phyloP scores from a whole-genome alignment of 1,140 invertebrate species.

The Neuroterus valhalla region DNA sequence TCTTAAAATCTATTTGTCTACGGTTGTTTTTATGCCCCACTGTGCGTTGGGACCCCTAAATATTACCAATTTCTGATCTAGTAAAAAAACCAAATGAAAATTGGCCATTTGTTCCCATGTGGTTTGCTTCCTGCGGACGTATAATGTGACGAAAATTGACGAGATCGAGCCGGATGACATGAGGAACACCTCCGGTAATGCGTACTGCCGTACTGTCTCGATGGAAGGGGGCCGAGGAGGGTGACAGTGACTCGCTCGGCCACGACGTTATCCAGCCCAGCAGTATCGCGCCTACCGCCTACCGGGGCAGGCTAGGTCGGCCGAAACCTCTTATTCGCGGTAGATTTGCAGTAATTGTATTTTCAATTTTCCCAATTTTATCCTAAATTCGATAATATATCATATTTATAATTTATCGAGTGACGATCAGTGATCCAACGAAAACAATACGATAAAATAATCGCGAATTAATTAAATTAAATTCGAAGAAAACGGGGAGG shows the following conservation, averaged over 20 bases:
- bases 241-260: slow-evolving; percentile 17
- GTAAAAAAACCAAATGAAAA: background rate
- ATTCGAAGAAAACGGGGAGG: too few relatives aligned
- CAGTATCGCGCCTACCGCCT: slow-evolving; percentile 26
- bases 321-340: background rate
- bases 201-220: slow-evolving; percentile 9
- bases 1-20: too few relatives aligned
- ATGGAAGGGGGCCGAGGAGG: background rate
- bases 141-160: slow-evolving; percentile 31
- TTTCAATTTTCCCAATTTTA: background rate
- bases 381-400: background rate
- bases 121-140: slow-evolving; percentile 11
- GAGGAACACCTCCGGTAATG: slow-evolving; percentile 26
- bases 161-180: slow-evolving; percentile 24
- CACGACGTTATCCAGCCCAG: slow-evolving; percentile 24
- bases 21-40: too few relatives aligned
- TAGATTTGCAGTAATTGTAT: background rate
- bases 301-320: background rate
- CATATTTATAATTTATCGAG: too few relatives aligned
- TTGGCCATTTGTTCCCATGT: slow-evolving; percentile 1
- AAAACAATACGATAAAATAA: too few relatives aligned
- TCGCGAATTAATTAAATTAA: too few relatives aligned
- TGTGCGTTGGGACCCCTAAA: too few relatives aligned
- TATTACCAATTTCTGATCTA: background rate
- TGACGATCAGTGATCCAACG: too few relatives aligned